Evolutionary conservation across 2,888 invertebrate genomes (phyloP).

Genomic region (Trichopoda pennipes): DNA sequence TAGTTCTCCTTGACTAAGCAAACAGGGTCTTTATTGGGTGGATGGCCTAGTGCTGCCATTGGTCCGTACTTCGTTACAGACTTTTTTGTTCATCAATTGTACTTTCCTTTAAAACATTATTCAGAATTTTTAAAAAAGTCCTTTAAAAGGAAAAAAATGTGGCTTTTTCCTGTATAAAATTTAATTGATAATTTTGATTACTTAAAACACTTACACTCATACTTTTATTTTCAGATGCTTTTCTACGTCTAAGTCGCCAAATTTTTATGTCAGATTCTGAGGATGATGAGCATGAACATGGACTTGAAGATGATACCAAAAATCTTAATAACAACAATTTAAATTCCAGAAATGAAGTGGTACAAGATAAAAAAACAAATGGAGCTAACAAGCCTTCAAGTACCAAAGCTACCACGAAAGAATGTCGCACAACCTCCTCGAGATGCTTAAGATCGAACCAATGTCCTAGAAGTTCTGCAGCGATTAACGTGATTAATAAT

Average conservation of each 20-base stretch:
- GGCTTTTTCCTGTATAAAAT: no score
- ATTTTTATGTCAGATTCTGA: slow-evolving; percentile 65
- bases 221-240: slow-evolving; percentile 53
- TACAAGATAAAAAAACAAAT: slow-evolving; percentile 44
- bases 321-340: slow-evolving; percentile 32
- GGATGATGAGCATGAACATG: slow-evolving; percentile 37
- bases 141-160: no score
- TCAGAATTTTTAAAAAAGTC: no score
- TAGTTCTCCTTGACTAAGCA: no score
- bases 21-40: no score
- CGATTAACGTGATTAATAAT: slow-evolving; percentile 57
- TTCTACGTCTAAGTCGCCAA: slow-evolving; percentile 60
- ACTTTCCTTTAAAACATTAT: no score
- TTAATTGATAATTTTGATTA: no score
- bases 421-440: slow-evolving; percentile 31
- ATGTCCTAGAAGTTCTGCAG: slow-evolving; percentile 61
- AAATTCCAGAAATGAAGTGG: slow-evolving; percentile 20
- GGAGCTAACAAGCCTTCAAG: slow-evolving; percentile 25
- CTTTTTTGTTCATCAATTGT: no score
- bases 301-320: slow-evolving; percentile 12
- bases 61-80: no score
- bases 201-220: no score
- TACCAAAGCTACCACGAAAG: slow-evolving; percentile 23
- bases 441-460: slow-evolving; percentile 47
- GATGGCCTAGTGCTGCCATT: no score